These are phyloP conservation scores for Epinephelus lanceolatus DNA, from an alignment of 2,113 vertebrate genomes.

Conservation along the genomic window DNA sequence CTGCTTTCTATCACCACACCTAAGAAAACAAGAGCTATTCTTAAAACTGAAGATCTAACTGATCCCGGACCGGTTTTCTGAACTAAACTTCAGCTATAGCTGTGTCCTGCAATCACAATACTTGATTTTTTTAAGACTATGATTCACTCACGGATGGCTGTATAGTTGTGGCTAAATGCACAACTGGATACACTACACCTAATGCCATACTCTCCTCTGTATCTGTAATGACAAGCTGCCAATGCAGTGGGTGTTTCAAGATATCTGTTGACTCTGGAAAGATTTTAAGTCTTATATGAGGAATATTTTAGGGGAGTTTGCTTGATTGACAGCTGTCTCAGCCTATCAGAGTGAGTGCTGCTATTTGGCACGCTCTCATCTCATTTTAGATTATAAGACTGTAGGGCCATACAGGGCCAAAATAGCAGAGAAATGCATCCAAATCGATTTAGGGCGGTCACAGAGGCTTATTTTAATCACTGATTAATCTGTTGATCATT, in stretches of 20 bases:
- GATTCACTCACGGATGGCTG: background rate
- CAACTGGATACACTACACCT: background rate
- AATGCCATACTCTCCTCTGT: background rate
- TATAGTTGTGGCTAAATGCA: background rate
- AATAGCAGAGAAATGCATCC: background rate
- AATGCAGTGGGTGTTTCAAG: too few species aligned
- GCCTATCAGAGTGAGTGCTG: background rate
- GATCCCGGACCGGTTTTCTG: background rate
- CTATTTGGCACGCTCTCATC: background rate
- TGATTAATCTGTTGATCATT: background rate
- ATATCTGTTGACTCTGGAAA: background rate
- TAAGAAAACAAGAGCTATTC: background rate
- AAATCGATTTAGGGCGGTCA: background rate
- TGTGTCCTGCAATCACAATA: conserved; percentile 1
- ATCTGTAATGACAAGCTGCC: too few species aligned
- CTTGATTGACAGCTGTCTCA: background rate
- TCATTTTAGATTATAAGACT: background rate
- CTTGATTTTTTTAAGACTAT: background rate
- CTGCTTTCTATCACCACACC: too few species aligned
- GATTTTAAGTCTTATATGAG: background rate
- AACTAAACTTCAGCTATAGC: background rate
- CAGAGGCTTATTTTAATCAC: background rate
- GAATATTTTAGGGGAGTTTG: background rate
- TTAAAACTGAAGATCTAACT: background rate
- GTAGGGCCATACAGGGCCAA: background rate